Base-by-base conservation (phyloP, 1,140 invertebrate species). In the Polypedilum pembai region DNA sequence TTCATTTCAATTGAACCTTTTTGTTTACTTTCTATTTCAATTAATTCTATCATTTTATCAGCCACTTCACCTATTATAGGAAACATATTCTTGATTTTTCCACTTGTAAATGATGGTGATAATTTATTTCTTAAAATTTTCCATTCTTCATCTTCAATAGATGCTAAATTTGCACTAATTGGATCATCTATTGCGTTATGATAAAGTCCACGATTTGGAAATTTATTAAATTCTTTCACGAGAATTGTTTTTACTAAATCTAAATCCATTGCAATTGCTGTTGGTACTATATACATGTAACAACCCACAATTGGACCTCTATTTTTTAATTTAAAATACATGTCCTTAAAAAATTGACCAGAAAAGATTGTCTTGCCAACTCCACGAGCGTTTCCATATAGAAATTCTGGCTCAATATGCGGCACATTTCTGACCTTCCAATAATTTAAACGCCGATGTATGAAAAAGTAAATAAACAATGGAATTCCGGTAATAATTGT, bases 61-160 rank as follows among this genome's bases (percentile, higher is more conserved):
- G 73, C 74, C 18, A 77, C 76, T 10, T 20, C 41, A 7, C 18
- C 72, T 3, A 78, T 75, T 18, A 33, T 76, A 1, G 74, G 74
- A 75, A 83, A 83, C 84, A 87, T 86, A 15, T 77, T 79, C 78
- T 84, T 84, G 77, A 84, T 79, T 80, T 85, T 83, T 15, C 83
- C 78, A 75, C 83, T 78, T 40, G 86, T 83, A 79, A 87, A 87
- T 7, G 86, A 83, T 24, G 85, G 85, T 5, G 83, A 85, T 41
- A 87, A 75, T 76, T 84, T 83, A 2, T 77, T 76, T 73, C 86
- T 78, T 7, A 87, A 77, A 69, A 79, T 79, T 78, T 84, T 86
- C 86, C 86, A 88, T 75, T 83, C 80, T 18, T 79, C 76, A n/a
- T 85, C 86, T 18, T 79, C 78, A n/a, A 85, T 75, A 1, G 80